Conservation (phyloP, 2,888 invertebrate genomes). For the Netelia virgata region DNA sequence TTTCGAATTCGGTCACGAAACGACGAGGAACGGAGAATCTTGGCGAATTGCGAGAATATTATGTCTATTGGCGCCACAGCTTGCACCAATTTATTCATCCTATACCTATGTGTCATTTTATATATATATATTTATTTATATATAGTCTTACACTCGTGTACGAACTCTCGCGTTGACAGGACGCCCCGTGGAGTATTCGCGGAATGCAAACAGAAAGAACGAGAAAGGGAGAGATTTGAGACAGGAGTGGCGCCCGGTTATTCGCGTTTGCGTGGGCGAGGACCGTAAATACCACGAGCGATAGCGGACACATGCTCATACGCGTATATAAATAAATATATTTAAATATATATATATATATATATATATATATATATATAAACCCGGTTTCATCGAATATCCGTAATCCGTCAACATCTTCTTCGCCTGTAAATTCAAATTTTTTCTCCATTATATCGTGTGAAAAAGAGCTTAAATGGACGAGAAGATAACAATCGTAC, state of each 20-base stretch:
- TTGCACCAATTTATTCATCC: neutral
- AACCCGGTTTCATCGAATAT: neutral
- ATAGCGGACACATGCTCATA: constrained; percentile 26
- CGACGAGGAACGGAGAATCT: too few species aligned
- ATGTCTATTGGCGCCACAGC: too few species aligned
- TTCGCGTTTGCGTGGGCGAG: constrained; percentile 71
- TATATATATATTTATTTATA: constrained; percentile 10
- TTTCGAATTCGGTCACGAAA: neutral
- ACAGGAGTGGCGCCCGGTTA: constrained; percentile 63
- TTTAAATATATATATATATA: neutral
- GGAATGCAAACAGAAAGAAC: constrained; percentile 64
- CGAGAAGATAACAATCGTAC: too few species aligned
- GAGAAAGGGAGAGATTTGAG: constrained; percentile 45
- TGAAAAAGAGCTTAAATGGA: constrained; percentile 20
- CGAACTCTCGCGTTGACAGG: constrained; percentile 23
- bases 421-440: constrained; percentile 4
- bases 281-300: constrained; percentile 63
- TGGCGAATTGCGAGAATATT: too few species aligned
- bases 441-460: neutral
- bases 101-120: neutral
- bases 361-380: constrained; percentile 46
- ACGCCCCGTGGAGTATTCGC: constrained; percentile 48
- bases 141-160: neutral
- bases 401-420: constrained; percentile 51
- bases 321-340: too few species aligned